Percentiles rank a stretch among this genome's conserved stretches.
These are phyloP conservation scores for Rhagoletis zephyria DNA, from an alignment of 1,140 invertebrate species.

Conservation along the genomic window DNA sequence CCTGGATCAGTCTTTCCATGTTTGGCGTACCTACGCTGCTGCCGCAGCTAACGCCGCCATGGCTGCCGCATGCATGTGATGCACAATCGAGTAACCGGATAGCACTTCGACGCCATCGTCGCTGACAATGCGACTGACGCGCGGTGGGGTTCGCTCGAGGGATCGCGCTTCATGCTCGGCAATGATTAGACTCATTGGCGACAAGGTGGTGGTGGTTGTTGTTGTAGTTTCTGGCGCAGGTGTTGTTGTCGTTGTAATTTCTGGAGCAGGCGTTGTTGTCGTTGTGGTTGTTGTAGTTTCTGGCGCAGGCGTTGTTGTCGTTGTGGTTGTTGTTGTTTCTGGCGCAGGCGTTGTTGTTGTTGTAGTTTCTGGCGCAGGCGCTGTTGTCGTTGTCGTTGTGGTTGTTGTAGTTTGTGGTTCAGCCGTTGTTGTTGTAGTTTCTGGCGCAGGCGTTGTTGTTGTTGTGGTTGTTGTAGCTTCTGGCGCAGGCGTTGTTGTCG, in stretches of 20 bases:
- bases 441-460: conserved; percentile 17
- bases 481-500: background rate
- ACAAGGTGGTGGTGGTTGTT: conserved; percentile 53
- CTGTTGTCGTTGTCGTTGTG: conserved; percentile 51
- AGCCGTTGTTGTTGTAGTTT: conserved; percentile 43
- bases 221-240: background rate
- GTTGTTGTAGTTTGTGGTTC: conserved; percentile 52
- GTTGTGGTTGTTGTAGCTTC: conserved; percentile 49
- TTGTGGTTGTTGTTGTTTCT: background rate
- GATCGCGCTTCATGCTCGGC: conserved; percentile 50
- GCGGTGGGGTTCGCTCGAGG: conserved; percentile 60
- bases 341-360: background rate
- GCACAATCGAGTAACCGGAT: conserved; percentile 65
- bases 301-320: conserved; percentile 1
- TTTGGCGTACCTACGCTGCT: background rate
- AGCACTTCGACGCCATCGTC: conserved; percentile 69
- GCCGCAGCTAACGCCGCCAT: background rate
- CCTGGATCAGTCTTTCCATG: no score
- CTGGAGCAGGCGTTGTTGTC: conserved; percentile 26
- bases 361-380: no score
- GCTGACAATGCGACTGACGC: conserved; percentile 67
- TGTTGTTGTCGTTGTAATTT: conserved; percentile 52
- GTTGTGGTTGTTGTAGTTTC: conserved; percentile 37
- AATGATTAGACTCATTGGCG: conserved; percentile 46
- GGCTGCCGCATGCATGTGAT: conserved; percentile 39